These are phyloP conservation scores for Lagopus muta DNA, from an alignment of 2,113 vertebrate species.

Conservation along the genomic window DNA sequence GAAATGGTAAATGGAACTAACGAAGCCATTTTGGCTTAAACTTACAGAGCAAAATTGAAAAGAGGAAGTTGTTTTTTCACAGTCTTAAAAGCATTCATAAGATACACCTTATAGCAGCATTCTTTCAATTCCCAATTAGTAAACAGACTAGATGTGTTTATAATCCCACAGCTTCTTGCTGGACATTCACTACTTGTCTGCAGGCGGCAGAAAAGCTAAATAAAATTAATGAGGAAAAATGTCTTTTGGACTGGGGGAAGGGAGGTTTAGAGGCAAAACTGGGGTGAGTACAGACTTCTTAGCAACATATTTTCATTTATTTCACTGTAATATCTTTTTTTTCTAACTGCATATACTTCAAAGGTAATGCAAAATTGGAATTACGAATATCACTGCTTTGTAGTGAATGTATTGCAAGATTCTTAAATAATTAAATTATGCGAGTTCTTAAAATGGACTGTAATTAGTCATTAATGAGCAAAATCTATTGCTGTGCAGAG, in stretches of 20 bases:
- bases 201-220: slow-evolving; percentile 27
- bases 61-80: neutral
- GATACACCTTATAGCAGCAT: neutral
- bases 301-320: slow-evolving; percentile 64
- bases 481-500: slow-evolving; percentile 62
- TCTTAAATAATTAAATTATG: slow-evolving; percentile 80
- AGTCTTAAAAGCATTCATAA: neutral
- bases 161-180: neutral
- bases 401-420: slow-evolving; percentile 69
- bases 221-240: slow-evolving; percentile 51
- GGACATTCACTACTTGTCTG: slow-evolving; percentile 26
- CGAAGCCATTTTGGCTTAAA: neutral
- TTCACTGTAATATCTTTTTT: slow-evolving; percentile 49
- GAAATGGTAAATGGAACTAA: neutral
- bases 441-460: slow-evolving; percentile 71
- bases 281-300: slow-evolving; percentile 26
- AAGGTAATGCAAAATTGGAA: slow-evolving; percentile 75
- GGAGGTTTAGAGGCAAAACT: slow-evolving; percentile 23
- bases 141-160: neutral
- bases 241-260: neutral
- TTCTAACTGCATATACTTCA: slow-evolving; percentile 68
- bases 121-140: neutral
- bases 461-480: slow-evolving; percentile 78
- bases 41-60: neutral
- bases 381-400: slow-evolving; percentile 68